Evolutionary conservation across 2,797 vertebrate genomes (phyloP).

Genomic region (Amblyopsis hoosieri): DNA sequence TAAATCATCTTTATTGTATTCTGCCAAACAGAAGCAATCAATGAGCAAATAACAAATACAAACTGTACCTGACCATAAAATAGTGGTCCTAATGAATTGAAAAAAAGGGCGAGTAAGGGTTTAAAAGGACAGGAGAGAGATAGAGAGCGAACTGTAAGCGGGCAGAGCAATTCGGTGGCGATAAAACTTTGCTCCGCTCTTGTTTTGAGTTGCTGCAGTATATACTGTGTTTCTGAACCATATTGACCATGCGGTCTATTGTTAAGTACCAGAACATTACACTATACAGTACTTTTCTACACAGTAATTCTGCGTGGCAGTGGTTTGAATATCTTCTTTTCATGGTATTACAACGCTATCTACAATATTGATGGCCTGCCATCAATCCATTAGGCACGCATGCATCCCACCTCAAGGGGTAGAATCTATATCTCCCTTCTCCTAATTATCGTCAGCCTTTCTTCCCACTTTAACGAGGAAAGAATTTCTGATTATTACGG

Average conservation of each 20-base stretch:
- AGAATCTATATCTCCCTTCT: constrained; percentile 15
- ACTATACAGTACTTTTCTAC: constrained; percentile 13
- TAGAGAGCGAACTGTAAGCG: not conserved
- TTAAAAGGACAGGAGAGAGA: not conserved
- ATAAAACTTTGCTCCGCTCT: constrained; percentile 11
- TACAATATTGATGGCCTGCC: constrained; percentile 58
- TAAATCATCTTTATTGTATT: not conserved
- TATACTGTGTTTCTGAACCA: constrained; percentile 4
- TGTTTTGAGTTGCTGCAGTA: no score
- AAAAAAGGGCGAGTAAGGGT: not conserved
- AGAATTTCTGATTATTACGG: constrained; percentile 14
- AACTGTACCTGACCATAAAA: not conserved
- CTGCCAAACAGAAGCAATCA: constrained; percentile 11
- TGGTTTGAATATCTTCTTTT: constrained; percentile 35
- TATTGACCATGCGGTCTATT: not conserved
- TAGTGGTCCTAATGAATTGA: not conserved
- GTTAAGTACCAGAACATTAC: constrained; percentile 17
- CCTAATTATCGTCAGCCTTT: constrained; percentile 26
- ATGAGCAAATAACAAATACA: constrained; percentile 21
- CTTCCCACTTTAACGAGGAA: constrained; percentile 20
- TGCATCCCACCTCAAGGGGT: constrained; percentile 22
- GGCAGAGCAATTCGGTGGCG: constrained; percentile 6
- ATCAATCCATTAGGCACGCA: constrained; percentile 36
- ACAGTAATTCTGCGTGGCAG: constrained; percentile 44
- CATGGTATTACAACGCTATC: constrained; percentile 25